A percentile compares a stretch with the other conserved stretches of the same genome.
These are phyloP conservation scores for Chromobotia macracanthus DNA, from an alignment of 2,797 vertebrate species.

Conservation along the genomic window DNA sequence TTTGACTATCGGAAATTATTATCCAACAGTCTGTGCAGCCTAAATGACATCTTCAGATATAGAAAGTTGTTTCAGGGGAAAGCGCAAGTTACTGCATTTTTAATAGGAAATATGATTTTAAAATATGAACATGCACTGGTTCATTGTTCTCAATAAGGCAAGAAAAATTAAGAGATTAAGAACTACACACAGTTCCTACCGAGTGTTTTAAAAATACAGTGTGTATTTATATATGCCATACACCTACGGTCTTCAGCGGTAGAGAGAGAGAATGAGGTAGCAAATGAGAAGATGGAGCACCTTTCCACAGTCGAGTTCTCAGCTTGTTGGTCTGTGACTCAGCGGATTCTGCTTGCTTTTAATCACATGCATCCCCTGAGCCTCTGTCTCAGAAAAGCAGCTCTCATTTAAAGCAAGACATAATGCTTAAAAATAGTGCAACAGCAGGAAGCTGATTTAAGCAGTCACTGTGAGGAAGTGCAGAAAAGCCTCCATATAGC, in stretches of 20 bases:
- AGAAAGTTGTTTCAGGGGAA: too few species aligned
- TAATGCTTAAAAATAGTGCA: slow-evolving; percentile 50
- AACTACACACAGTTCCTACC: too few species aligned
- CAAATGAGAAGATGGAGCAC: slow-evolving; percentile 18
- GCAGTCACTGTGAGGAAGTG: slow-evolving; percentile 28
- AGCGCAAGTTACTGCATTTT: too few species aligned
- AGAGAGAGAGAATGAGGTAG: slow-evolving; percentile 11
- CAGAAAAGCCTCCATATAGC: slow-evolving; percentile 27
- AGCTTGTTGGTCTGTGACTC: slow-evolving; percentile 42
- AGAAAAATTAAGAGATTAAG: too few species aligned
- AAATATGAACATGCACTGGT: too few species aligned
- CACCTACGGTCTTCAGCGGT: neutral
- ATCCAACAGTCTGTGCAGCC: too few species aligned
- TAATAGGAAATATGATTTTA: too few species aligned
- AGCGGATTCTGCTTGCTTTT: slow-evolving; percentile 41
- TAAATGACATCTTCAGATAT: too few species aligned
- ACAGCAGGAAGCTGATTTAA: slow-evolving; percentile 37
- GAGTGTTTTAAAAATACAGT: too few species aligned
- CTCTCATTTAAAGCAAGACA: slow-evolving; percentile 54
- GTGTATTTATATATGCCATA: too few species aligned
- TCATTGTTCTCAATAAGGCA: too few species aligned
- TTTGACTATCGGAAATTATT: too few species aligned
- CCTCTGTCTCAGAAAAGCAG: slow-evolving; percentile 38
- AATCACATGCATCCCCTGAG: slow-evolving; percentile 50
- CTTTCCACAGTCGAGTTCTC: slow-evolving; percentile 36